Evolutionary conservation across 2,797 vertebrate species (phyloP), one percentile per base, ranked within the genome.

Genomic region (Schizopygopsis malacanthus): DNA sequence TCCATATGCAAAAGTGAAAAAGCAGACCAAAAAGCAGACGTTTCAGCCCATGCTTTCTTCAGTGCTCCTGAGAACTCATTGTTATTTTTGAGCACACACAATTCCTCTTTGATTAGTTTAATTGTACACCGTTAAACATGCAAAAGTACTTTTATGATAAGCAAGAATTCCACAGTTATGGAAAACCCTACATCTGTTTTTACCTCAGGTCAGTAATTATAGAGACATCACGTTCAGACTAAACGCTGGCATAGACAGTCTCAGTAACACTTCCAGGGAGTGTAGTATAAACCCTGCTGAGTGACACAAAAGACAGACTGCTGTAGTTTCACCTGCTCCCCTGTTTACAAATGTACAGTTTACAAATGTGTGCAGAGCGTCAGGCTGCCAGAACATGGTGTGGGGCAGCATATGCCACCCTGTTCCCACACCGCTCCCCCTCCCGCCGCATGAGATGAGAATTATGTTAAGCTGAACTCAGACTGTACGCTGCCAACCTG

Each of bases 241-340:
- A 83, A 39, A 83, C 11, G 3, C 65, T 39, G 54, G 65, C 63
- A 79, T 59, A 18, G 50, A 54, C 63, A 16, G 25, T 71, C 20
- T 47, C 63, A n/a, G 50, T 33, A 70, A 41, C 54, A 52, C 75
- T 54, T 85, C 16, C 50, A 12, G 65, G 39, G 65, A 59, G 25
- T 9, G 18, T 72, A 70, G 50, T 56, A 28, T 70, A 59, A 56
- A 47, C 52, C 63, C 16, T 71, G 83, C 83, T 71, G 65, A 33
- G 18, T 45, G 75, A 78, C 63, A 80, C 73, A 69, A 85, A 56
- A 82, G 77, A 72, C 82, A 80, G 83, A 69, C 85, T 82, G 85
- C 80, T 82, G 82, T 47, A 67, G 82, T 81, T 87, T 85, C 83
- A 88, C 83, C 85, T 89, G 87, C 85, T 81, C 61, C 75, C 20